A percentile compares a stretch with the other conserved stretches of the same genome.
phyloP scores from a whole-genome alignment of 35 echinoderm and acorn worm genomes.

The Apostichopus parvimensis region DNA sequence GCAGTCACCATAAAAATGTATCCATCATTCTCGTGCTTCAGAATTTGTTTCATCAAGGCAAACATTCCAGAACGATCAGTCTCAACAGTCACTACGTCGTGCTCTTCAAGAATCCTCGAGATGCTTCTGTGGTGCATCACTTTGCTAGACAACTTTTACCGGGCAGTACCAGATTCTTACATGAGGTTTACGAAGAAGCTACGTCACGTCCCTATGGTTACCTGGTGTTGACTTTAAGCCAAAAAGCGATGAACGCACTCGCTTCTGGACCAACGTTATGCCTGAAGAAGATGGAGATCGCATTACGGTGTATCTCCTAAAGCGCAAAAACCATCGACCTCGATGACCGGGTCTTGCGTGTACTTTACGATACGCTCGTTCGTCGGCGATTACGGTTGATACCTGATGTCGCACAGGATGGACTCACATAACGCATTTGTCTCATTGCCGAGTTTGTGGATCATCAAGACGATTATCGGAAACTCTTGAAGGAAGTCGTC shows the following conservation, averaged over 20 bases:
- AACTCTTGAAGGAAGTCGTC: no score
- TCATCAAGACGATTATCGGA: no score
- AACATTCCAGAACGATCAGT: slow-evolving; percentile 63
- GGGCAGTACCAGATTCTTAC: slow-evolving; percentile 51
- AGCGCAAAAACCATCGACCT: background rate
- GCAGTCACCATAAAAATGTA: slow-evolving; percentile 68
- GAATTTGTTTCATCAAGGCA: slow-evolving; percentile 71
- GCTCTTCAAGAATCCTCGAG: slow-evolving; percentile 82
- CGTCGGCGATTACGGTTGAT: no score
- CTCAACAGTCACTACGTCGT: slow-evolving; percentile 75
- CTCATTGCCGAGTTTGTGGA: no score
- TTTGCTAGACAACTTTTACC: slow-evolving; percentile 77
- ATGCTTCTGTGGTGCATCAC: slow-evolving; percentile 69
- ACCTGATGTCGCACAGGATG: no score
- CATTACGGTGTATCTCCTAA: background rate
- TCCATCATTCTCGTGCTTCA: slow-evolving; percentile 61
- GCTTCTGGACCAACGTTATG: slow-evolving; percentile 56
- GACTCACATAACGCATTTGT: no score
- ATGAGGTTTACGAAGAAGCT: slow-evolving; percentile 63
- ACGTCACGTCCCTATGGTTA: slow-evolving; percentile 67
- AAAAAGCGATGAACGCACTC: background rate
- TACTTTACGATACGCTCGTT: no score
- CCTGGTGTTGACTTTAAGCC: slow-evolving; percentile 72
- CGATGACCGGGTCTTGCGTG: no score
- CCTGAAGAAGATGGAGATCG: slow-evolving; percentile 37